Conservation (phyloP, 1,140 invertebrate genomes). For the Batillaria attramentaria region DNA sequence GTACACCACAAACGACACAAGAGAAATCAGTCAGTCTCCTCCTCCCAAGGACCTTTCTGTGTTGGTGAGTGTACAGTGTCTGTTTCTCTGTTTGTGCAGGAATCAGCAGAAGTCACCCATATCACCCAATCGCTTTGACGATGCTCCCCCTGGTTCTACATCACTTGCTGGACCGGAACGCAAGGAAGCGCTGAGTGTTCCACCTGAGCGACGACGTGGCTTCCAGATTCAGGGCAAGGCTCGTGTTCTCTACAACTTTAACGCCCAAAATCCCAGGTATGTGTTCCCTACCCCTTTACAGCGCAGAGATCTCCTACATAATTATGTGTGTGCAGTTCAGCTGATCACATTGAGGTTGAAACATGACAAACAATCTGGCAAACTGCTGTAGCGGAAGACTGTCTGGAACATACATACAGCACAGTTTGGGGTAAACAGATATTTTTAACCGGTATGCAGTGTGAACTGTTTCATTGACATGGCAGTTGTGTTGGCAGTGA, state of each 20-base stretch:
- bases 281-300: constrained; percentile 11
- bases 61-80: too few relatives aligned
- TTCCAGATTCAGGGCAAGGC: constrained; percentile 75
- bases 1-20: too few relatives aligned
- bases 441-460: too few relatives aligned
- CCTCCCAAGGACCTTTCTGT: too few relatives aligned
- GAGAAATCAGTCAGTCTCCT: too few relatives aligned
- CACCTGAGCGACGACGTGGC: constrained; percentile 73
- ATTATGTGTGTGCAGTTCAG: background rate
- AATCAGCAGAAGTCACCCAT: constrained; percentile 94
- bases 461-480: too few relatives aligned
- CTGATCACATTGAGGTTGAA: background rate
- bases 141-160: background rate
- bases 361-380: too few relatives aligned
- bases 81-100: constrained; percentile 72
- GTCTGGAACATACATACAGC: too few relatives aligned
- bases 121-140: constrained; percentile 92
- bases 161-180: constrained; percentile 22
- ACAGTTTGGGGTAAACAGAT: too few relatives aligned
- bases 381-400: too few relatives aligned
- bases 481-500: too few relatives aligned
- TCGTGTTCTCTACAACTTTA: constrained; percentile 91
- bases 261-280: constrained; percentile 81
- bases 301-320: background rate
- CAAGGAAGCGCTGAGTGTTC: constrained; percentile 49